Conservation (phyloP, 2,113 vertebrate genomes). For the Heterotilapia buettikoferi region DNA sequence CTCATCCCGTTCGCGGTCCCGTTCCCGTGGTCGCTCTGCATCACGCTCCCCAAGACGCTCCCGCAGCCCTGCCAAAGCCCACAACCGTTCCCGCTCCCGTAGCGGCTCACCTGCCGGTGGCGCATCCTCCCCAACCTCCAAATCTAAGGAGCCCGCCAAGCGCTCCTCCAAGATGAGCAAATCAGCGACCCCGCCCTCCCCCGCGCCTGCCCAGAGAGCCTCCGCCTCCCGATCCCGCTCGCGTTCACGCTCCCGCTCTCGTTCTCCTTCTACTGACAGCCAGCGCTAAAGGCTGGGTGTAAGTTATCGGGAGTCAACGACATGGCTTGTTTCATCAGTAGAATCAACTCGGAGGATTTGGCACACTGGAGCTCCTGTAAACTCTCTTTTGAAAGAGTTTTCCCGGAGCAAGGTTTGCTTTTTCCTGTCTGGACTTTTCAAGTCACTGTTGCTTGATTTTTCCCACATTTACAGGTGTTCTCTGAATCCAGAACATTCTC, state of each 20-base stretch:
- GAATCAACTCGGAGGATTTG: background rate
- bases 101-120: slow-evolving; percentile 79
- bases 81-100: slow-evolving; percentile 78
- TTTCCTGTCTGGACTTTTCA: background rate
- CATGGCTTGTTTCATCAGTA: background rate
- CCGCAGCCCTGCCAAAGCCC: slow-evolving; percentile 79
- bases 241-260: slow-evolving; percentile 68
- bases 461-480: background rate
- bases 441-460: background rate
- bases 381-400: background rate
- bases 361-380: background rate
- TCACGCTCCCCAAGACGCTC: slow-evolving; percentile 86
- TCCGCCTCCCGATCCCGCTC: slow-evolving; percentile 76
- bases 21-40: slow-evolving; percentile 82
- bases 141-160: slow-evolving; percentile 81
- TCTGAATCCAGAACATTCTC: background rate
- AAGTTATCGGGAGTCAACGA: background rate
- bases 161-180: slow-evolving; percentile 81
- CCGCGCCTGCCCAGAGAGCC: slow-evolving; percentile 44
- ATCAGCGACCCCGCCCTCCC: slow-evolving; percentile 64
- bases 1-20: slow-evolving; percentile 85
- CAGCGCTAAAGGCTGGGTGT: slow-evolving; percentile 73
- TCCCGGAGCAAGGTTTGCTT: background rate
- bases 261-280: slow-evolving; percentile 82
- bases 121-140: slow-evolving; percentile 75